Evolutionary conservation across 2,888 invertebrate genomes (phyloP), one percentile per base, ranked within the genome.

Genomic region (Hesperia comma): DNA sequence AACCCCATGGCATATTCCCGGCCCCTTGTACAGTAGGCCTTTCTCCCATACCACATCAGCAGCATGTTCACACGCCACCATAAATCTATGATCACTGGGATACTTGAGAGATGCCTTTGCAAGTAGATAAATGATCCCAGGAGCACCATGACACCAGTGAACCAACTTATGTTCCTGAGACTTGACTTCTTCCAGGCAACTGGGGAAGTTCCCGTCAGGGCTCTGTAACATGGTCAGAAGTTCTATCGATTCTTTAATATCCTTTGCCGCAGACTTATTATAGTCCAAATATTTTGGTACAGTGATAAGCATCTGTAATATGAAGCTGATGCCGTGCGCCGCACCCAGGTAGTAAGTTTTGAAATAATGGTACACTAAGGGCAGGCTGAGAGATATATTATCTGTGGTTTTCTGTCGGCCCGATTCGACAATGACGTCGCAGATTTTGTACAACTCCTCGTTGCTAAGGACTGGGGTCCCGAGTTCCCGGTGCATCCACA

Each of bases 61-160:
- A 72, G 96, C 95, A 69, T 91, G 93, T 0, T 94, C 78, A 74
- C 96, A 95, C 0, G 96, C 94, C 19, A 94, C 81, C 33, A 96
- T 85, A 81, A 96, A 98, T 78, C 94, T 95, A 0, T 94, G 89
- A 51, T 97, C 96, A 43, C 17, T 32, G 70, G 95, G 94, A 89
- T 95, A 98, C 1, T 95, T 85, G 37, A 95, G 82, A 81, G 95
- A 97, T 0, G 98, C 97, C 83, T 95, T 96, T 1, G 97, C 97
- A 92, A 98, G 94, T 41, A 97, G 83, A 79, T 97, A 98, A 7
- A 97, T 91, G 0, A 95, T 94, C 0, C 98, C 98, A 8, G 97
- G 95, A 10, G 97, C 97, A 0, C 98, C 98, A 81, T 98, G 98
- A 82, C 98, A 98, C 98, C 98, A 98, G 80, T 98, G 98, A 0